Evolutionary conservation across 2,888 invertebrate species (phyloP).

Genomic region (Chrysina gloriosa): DNA sequence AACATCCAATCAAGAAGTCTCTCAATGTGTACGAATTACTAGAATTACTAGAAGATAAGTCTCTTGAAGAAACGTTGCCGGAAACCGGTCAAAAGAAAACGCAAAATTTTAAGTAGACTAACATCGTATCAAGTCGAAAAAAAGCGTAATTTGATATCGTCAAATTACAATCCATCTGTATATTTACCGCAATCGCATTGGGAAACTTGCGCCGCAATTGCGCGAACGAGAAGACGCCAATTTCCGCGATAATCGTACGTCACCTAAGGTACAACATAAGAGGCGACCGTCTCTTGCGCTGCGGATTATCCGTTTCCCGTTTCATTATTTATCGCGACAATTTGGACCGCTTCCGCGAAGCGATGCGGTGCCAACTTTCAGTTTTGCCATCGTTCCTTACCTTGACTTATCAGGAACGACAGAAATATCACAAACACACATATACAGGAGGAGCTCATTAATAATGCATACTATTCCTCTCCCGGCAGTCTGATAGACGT

Average conservation of each 20-base stretch:
- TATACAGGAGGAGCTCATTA: constrained; percentile 25
- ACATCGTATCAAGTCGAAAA: too few species aligned
- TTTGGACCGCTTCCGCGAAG: constrained; percentile 10
- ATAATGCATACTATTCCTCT: constrained; percentile 28
- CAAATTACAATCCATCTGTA: too few species aligned
- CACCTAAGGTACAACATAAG: constrained; percentile 2
- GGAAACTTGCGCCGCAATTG: too few species aligned
- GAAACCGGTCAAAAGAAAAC: too few species aligned
- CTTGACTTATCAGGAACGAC: constrained; percentile 14
- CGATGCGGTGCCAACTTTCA: constrained; percentile 11
- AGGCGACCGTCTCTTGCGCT: constrained; percentile 9
- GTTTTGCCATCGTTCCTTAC: neutral
- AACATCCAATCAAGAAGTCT: too few species aligned
- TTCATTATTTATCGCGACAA: constrained; percentile 29
- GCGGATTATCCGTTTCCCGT: constrained; percentile 22
- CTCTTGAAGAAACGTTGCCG: too few species aligned
- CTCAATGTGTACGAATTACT: too few species aligned
- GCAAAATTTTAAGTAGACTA: too few species aligned
- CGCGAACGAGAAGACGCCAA: neutral
- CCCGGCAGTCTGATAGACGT: constrained; percentile 20
- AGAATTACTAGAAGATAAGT: too few species aligned
- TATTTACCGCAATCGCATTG: too few species aligned
- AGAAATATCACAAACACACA: constrained; percentile 30
- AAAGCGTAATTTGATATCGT: too few species aligned
- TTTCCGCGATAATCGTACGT: neutral